Percentiles rank a stretch among this genome's conserved stretches.
Conservation (phyloP, 2,797 vertebrate genomes). For the Chelmon rostratus region DNA sequence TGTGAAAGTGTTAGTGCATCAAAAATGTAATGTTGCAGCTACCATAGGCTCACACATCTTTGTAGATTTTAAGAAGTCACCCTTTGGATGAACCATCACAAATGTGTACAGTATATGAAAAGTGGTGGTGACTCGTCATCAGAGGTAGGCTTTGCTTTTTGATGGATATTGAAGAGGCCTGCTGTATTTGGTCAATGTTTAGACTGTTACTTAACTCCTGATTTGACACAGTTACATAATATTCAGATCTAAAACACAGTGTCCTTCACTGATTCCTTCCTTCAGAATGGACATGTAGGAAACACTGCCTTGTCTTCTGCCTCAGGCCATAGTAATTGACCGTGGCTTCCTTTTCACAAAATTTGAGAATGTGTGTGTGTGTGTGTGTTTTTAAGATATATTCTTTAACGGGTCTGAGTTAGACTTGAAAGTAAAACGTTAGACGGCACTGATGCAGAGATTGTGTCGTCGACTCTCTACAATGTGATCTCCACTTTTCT, state of each 20-base stretch:
- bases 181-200: conserved; percentile 1
- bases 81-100: not conserved
- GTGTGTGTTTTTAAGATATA: conserved; percentile 2
- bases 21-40: conserved; percentile 18
- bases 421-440: conserved; percentile 21
- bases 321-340: conserved; percentile 7
- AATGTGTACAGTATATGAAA: not conserved
- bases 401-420: conserved; percentile 18
- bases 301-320: conserved; percentile 18
- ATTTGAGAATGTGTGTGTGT: not conserved
- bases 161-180: not conserved
- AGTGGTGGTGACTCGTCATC: not conserved
- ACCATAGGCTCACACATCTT: not conserved
- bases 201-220: not conserved
- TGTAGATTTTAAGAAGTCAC: not conserved
- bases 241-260: conserved; percentile 9
- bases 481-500: conserved; percentile 70
- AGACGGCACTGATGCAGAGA: conserved; percentile 51
- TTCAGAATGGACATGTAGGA: conserved; percentile 16
- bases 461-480: conserved; percentile 34
- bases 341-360: conserved; percentile 7
- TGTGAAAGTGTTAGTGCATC: conserved; percentile 17
- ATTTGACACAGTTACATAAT: conserved; percentile 7
- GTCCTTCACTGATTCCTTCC: conserved; percentile 1
- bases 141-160: not conserved